A percentile compares a stretch with the other conserved stretches of the same genome.
Evolutionary conservation across 2,113 vertebrate genomes (phyloP).

Genomic region (Conger conger): DNA sequence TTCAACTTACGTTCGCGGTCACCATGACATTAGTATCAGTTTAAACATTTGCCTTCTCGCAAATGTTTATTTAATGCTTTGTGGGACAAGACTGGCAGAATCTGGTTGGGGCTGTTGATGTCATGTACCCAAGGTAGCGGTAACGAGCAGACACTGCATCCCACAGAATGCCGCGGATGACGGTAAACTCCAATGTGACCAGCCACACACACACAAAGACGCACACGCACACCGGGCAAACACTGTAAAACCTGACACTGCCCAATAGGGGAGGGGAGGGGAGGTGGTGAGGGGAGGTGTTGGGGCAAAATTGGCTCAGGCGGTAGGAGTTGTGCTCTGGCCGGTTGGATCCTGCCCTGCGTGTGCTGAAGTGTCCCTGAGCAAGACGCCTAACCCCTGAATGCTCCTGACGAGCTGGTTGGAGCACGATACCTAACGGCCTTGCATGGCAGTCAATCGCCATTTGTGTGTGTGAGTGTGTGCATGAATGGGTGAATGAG

Average conservation of each 20-base stretch:
- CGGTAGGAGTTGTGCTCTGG: no score
- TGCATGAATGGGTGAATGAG: no score
- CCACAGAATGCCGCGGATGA: constrained; percentile 76
- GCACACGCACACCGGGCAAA: constrained; percentile 46
- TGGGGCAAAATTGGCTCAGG: no score
- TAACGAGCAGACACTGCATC: constrained; percentile 75
- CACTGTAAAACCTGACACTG: constrained; percentile 63
- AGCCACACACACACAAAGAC: constrained; percentile 48
- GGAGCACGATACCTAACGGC: no score
- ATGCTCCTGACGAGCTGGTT: no score
- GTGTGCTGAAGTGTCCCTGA: no score
- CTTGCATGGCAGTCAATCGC: no score
- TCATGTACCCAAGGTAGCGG: constrained; percentile 82
- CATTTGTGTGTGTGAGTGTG: no score
- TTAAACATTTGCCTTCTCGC: constrained; percentile 60
- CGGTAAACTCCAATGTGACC: constrained; percentile 74
- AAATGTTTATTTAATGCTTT: constrained; percentile 55
- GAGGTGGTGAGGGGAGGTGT: no score
- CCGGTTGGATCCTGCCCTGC: no score
- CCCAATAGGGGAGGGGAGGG: constrained; percentile 5
- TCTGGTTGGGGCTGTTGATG: constrained; percentile 80
- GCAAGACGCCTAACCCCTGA: no score
- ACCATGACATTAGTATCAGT: constrained; percentile 54
- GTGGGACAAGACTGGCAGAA: constrained; percentile 71
- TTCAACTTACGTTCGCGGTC: constrained; percentile 56